A percentile compares a stretch with the other conserved stretches of the same genome.
These are phyloP conservation scores for Germaria angustata DNA, from an alignment of 2,888 invertebrate species.

Conservation along the genomic window DNA sequence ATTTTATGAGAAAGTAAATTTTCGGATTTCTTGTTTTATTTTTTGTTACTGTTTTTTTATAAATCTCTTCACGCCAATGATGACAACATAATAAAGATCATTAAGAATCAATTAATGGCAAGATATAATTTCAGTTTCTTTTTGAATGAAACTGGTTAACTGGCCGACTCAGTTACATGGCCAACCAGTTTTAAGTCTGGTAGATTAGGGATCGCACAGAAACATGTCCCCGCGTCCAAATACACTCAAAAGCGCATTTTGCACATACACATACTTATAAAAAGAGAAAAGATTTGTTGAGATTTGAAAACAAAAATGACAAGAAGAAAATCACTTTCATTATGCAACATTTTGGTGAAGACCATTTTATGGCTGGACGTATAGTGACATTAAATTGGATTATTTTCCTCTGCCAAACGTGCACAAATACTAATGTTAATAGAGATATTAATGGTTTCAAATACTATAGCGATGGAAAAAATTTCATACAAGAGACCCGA, in stretches of 20 bases:
- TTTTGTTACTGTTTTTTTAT: too few relatives aligned
- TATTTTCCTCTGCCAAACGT: neutral
- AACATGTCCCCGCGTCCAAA: neutral
- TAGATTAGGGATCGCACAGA: constrained; percentile 5
- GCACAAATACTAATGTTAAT: constrained; percentile 16
- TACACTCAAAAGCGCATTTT: neutral
- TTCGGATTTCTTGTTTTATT: constrained; percentile 40
- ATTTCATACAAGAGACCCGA: constrained; percentile 15
- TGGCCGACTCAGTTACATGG: constrained; percentile 19
- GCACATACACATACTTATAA: neutral
- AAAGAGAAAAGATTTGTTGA: neutral
- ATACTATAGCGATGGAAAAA: constrained; percentile 5
- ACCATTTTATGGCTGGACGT: too few relatives aligned
- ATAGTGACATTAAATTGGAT: neutral
- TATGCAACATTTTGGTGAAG: constrained; percentile 55
- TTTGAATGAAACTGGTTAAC: neutral
- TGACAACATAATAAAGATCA: constrained; percentile 31
- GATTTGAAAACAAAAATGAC: neutral
- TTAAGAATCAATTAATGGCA: constrained; percentile 54
- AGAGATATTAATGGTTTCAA: constrained; percentile 6
- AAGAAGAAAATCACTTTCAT: constrained; percentile 33
- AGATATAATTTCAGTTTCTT: constrained; percentile 24
- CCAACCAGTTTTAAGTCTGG: constrained; percentile 33
- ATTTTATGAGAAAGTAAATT: constrained; percentile 39
- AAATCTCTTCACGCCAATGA: neutral